A percentile compares a stretch with the other conserved stretches of the same genome.
phyloP scores from a whole-genome alignment of 2,113 vertebrate genomes.

The Larimichthys crocea region DNA sequence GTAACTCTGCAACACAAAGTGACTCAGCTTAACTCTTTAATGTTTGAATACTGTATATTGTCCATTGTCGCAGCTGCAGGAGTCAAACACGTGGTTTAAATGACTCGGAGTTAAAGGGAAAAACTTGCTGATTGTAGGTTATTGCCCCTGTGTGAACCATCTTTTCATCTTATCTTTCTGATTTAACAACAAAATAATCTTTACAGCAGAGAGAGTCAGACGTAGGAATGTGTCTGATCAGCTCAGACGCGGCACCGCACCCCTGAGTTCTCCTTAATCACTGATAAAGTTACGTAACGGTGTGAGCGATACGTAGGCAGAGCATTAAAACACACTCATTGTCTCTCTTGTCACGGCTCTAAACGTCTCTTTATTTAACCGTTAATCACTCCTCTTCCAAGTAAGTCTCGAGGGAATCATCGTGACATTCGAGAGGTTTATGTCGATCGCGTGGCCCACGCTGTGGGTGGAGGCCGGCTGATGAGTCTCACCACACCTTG shows the following conservation, averaged over 20 bases:
- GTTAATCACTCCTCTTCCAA: slow-evolving; percentile 3
- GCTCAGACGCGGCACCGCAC: neutral
- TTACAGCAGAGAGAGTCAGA: slow-evolving; percentile 22
- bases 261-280: neutral
- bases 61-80: neutral
- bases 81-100: neutral
- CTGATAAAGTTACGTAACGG: slow-evolving; percentile 34
- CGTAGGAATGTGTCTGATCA: slow-evolving; percentile 41
- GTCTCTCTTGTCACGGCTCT: neutral
- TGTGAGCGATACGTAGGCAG: neutral
- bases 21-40: neutral
- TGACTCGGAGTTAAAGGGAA: neutral
- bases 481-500: neutral
- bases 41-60: neutral
- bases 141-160: neutral
- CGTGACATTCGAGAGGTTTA: neutral
- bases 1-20: neutral
- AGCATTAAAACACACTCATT: neutral
- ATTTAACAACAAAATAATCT: slow-evolving; percentile 28
- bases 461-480: neutral
- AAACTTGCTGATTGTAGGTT: neutral
- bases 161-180: neutral
- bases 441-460: neutral
- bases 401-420: neutral
- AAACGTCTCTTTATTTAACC: neutral